These are phyloP conservation scores for Nipponacmea schrenckii DNA, from an alignment of 2,888 invertebrate genomes.

Conservation along the genomic window DNA sequence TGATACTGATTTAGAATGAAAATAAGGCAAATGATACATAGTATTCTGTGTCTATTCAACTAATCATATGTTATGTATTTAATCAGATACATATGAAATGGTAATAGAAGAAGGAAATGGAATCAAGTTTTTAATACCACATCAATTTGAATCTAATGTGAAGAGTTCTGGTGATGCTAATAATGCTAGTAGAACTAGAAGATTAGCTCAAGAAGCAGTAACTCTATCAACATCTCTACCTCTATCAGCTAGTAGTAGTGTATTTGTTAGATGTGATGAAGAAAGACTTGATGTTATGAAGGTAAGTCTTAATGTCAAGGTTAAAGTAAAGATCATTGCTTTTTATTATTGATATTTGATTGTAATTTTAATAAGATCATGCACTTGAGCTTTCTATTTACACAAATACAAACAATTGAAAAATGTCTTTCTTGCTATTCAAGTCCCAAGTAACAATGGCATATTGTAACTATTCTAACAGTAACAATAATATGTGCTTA, in stretches of 20 bases:
- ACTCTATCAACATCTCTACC: slow-evolving; percentile 92
- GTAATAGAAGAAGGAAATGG: slow-evolving; percentile 81
- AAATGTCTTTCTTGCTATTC: too few species aligned
- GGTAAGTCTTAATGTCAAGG: slow-evolving; percentile 73
- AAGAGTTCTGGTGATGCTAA: slow-evolving; percentile 87
- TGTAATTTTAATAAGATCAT: too few species aligned
- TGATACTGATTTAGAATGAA: too few species aligned
- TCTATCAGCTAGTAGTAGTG: slow-evolving; percentile 90
- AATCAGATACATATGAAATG: slow-evolving; percentile 89
- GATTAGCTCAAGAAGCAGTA: slow-evolving; percentile 93
- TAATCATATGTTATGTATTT: not conserved
- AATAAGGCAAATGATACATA: too few species aligned
- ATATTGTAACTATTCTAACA: too few species aligned
- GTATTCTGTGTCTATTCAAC: too few species aligned
- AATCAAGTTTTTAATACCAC: slow-evolving; percentile 83
- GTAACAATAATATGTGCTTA: too few species aligned
- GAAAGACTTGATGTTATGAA: slow-evolving; percentile 96
- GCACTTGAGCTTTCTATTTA: too few species aligned
- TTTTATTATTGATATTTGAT: too few species aligned
- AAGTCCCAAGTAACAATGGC: too few species aligned
- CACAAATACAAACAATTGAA: too few species aligned
- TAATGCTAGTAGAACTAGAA: slow-evolving; percentile 86
- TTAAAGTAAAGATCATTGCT: too few species aligned
- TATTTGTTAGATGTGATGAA: slow-evolving; percentile 94
- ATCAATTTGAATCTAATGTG: slow-evolving; percentile 77